These are phyloP conservation scores for Agriopis leucophaearia DNA, from an alignment of 2,888 invertebrate genomes.

Conservation along the genomic window DNA sequence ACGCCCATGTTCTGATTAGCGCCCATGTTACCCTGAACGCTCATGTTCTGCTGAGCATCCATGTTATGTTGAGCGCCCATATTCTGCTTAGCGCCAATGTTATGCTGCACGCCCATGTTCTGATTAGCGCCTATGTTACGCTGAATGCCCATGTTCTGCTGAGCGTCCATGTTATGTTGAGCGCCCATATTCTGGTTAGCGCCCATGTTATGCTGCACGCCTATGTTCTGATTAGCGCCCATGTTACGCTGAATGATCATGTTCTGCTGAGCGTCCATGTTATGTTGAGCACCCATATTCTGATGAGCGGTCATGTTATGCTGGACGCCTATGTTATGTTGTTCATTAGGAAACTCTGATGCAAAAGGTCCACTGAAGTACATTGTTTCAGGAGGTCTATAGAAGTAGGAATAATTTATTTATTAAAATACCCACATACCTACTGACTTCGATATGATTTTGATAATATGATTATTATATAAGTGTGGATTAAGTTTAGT, in stretches of 20 bases:
- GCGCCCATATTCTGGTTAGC: conserved; percentile 14
- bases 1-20: conserved; percentile 13
- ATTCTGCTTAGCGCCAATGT: background rate
- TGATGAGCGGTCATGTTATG: background rate
- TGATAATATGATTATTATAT: no score
- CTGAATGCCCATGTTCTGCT: background rate
- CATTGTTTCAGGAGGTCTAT: conserved; percentile 55
- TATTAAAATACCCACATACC: background rate
- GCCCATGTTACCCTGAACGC: conserved; percentile 5
- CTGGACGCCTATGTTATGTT: background rate
- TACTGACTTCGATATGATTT: no score
- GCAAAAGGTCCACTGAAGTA: conserved; percentile 57
- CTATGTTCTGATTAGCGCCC: background rate
- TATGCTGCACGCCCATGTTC: conserved; percentile 1
- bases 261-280: conserved; percentile 2
- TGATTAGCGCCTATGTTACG: background rate
- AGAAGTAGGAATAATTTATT: background rate
- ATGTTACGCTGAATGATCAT: conserved; percentile 16
- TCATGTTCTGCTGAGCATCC: background rate
- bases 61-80: conserved; percentile 16
- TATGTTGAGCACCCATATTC: conserved; percentile 1
- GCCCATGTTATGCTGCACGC: conserved; percentile 4
- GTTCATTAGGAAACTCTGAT: conserved; percentile 51
- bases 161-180: conserved; percentile 23
- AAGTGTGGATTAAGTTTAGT: no score